phyloP scores from a whole-genome alignment of 2,113 vertebrate genomes.

The Piprites chloris region DNA sequence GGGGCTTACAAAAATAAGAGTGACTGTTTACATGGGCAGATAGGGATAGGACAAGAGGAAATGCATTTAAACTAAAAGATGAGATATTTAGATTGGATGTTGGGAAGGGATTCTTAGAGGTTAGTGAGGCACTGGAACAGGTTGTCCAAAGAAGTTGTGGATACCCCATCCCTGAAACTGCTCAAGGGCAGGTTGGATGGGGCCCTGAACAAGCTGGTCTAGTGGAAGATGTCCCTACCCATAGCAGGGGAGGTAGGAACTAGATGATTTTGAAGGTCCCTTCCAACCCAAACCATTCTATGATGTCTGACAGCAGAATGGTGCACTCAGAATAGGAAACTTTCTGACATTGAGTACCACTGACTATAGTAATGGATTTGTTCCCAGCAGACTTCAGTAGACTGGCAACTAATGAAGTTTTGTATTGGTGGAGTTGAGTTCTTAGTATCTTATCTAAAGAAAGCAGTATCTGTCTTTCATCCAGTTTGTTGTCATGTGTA shows the following conservation, averaged over 20 bases:
- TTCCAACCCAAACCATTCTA: neutral
- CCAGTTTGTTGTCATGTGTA: neutral
- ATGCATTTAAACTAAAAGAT: neutral
- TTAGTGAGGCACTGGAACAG: neutral
- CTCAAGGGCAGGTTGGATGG: neutral
- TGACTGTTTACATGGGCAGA: neutral
- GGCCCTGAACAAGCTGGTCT: neutral
- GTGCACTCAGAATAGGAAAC: fast-evolving
- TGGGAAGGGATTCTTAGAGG: neutral
- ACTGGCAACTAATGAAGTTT: neutral
- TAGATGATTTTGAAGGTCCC: neutral
- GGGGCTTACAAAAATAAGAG: neutral
- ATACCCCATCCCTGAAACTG: neutral
- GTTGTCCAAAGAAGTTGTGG: neutral
- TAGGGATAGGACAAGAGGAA: neutral
- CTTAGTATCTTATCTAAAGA: neutral
- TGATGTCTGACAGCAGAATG: neutral
- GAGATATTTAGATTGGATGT: neutral
- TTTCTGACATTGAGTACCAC: neutral
- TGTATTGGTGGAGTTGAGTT: neutral
- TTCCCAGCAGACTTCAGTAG: neutral
- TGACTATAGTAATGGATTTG: neutral
- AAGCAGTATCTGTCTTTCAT: neutral
- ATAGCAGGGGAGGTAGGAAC: neutral
- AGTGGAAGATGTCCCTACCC: neutral